Conservation (phyloP, 2,888 invertebrate species). For the Nymphalis urticae region DNA sequence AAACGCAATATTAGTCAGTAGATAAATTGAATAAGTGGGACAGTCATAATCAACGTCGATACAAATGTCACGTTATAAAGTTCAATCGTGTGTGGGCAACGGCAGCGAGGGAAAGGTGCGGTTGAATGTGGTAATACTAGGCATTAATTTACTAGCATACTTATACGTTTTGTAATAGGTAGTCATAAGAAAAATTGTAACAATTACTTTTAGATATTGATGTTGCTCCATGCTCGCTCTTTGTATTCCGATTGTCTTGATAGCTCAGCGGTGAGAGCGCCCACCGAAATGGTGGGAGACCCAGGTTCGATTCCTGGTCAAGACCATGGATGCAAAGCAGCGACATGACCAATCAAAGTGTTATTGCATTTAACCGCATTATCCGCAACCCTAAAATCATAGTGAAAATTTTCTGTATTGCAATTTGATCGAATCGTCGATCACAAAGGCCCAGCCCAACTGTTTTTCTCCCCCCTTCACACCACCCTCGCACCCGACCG, state of each 20-base stretch:
- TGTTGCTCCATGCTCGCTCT: conserved; percentile 34
- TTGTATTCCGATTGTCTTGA: conserved; percentile 76
- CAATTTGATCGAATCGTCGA: conserved; percentile 76
- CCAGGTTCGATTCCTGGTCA: conserved; percentile 81
- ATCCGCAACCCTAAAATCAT: conserved; percentile 61
- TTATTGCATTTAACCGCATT: conserved; percentile 54
- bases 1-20: background rate
- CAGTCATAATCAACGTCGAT: conserved; percentile 23
- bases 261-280: conserved; percentile 81
- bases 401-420: conserved; percentile 68
- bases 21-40: conserved; percentile 12
- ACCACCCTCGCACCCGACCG: conserved; percentile 66
- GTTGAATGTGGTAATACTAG: conserved; percentile 45
- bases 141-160: conserved; percentile 18
- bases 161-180: conserved; percentile 27
- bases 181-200: conserved; percentile 9
- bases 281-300: conserved; percentile 66
- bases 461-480: conserved; percentile 65
- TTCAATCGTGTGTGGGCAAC: conserved; percentile 41
- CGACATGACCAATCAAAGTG: conserved; percentile 43
- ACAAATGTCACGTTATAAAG: conserved; percentile 44
- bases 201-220: conserved; percentile 7
- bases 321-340: conserved; percentile 69
- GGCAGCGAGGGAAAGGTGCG: conserved; percentile 49
- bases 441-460: conserved; percentile 73